Percentiles rank a stretch among this genome's conserved stretches.
Evolutionary conservation across 2,888 invertebrate species (phyloP).

Genomic region (Sipunculus nudus): DNA sequence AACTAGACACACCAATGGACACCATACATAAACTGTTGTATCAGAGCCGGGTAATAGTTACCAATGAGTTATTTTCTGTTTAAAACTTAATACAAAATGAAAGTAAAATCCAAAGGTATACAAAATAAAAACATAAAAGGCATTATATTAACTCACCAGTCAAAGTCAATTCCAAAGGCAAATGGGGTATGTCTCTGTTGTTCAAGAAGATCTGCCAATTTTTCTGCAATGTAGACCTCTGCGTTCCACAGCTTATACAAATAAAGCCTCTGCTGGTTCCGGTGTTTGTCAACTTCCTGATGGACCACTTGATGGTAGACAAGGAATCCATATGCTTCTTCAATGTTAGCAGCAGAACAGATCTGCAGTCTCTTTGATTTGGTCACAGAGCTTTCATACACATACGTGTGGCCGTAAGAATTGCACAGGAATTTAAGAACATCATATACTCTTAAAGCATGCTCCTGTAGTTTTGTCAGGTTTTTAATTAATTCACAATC

Average conservation of each 20-base stretch:
- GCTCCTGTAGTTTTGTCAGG: constrained; percentile 41
- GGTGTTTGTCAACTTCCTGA: no score
- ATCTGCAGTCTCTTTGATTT: constrained; percentile 27
- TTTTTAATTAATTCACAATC: constrained; percentile 38
- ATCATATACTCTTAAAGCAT: constrained; percentile 55
- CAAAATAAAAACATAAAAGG: no score
- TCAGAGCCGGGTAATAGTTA: no score
- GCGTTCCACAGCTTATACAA: constrained; percentile 12
- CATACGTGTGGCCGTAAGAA: constrained; percentile 49
- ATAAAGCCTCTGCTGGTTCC: constrained; percentile 2
- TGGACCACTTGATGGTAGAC: no score
- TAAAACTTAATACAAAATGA: no score
- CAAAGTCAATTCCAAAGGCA: constrained; percentile 45
- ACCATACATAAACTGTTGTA: no score
- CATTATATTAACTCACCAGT: constrained; percentile 37
- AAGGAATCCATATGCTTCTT: no score
- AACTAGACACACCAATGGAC: no score
- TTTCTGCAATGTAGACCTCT: constrained; percentile 9
- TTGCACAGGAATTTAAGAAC: constrained; percentile 49
- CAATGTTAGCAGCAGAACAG: no score
- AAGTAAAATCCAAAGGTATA: no score
- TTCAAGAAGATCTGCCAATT: neutral
- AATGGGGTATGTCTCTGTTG: constrained; percentile 27
- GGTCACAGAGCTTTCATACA: constrained; percentile 27
- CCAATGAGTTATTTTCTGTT: no score